Base-by-base conservation (phyloP, 2,113 vertebrate species). In the Vimba vimba region DNA sequence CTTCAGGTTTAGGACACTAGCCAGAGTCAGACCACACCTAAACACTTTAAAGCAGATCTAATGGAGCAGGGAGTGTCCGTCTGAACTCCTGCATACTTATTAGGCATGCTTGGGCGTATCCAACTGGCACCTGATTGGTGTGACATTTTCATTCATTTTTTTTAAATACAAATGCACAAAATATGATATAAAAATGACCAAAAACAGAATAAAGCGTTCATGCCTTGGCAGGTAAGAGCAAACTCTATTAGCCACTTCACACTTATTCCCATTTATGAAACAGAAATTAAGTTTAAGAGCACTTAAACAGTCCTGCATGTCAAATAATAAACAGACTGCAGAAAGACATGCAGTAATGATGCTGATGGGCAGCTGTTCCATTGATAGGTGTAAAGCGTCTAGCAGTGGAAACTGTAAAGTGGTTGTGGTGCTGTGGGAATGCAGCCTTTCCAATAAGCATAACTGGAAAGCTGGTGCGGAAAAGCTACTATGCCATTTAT, bases 231-330 rank as follows among this genome's bases (percentile, higher is more conserved):
- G 0, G 85, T 73, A n/a, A 91, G 3, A 2, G 68, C 25, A 87
- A 90, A 27, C 66, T 91, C 91, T 89, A 0, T 88, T 91, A 66
- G 83, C 75, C 0, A 1, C 25, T 50, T 88, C 85, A 0, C 91
- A 92, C 69, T 93, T 90, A 0, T 93, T 88, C 84, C 93, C 84
- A 0, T 94, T 94, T 94, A 66, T 25, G 17, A 73, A 17, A 82
- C 10, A 87, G 8, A 86, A 57, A 57, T 36, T 19, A 19, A 2
- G 64, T 52, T 52, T 52, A 6, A 52, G 15, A 52, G 50, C 50
- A 52, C 15, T 52, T 52, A 52, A 52, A 52, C 50, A 60, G 23
- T 60, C 59, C 7, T 23, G 19, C 23, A 11, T 60, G 23, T 23
- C 8, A 10, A 60, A 60, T 60, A 60, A 60, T 25, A n/a, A 76